Conservation (phyloP, 2,888 invertebrate genomes). For the Dicyrtoma fusca region DNA sequence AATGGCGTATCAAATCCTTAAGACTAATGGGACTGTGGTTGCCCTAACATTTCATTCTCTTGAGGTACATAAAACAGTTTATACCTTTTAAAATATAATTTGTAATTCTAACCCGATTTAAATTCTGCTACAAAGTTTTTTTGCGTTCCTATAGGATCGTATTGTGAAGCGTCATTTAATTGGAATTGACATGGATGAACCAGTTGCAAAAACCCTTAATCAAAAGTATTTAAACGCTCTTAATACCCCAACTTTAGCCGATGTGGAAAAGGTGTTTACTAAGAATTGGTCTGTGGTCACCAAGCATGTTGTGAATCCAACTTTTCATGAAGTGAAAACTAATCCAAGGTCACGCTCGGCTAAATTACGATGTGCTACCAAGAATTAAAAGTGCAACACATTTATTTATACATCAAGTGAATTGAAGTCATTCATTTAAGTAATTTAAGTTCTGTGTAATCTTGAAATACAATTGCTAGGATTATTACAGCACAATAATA, state of each 20-base stretch:
- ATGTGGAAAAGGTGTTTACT: constrained; percentile 67
- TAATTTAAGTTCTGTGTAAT: no score
- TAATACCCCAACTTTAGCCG: constrained; percentile 66
- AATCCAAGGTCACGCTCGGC: constrained; percentile 91
- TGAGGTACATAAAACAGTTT: constrained; percentile 43
- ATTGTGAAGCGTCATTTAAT: constrained; percentile 87
- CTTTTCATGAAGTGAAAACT: constrained; percentile 70
- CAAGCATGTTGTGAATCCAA: constrained; percentile 79
- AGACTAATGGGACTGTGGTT: constrained; percentile 76
- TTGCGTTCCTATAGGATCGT: no score
- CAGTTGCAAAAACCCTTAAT: constrained; percentile 70
- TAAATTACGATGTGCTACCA: constrained; percentile 80
- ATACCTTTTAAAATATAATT: background rate
- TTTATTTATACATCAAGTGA: background rate
- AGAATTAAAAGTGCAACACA: constrained; percentile 60
- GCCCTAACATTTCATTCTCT: constrained; percentile 85
- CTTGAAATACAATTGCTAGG: no score
- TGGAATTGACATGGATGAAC: constrained; percentile 74
- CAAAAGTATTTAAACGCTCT: constrained; percentile 72
- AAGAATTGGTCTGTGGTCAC: constrained; percentile 77
- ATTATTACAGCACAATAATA: background rate
- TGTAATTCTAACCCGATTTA: background rate
- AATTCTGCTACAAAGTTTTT: background rate
- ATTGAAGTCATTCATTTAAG: no score
- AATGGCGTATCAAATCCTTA: constrained; percentile 74